A percentile compares a stretch with the other conserved stretches of the same genome.
Evolutionary conservation across 1,140 invertebrate genomes (phyloP).

Genomic region (Hesperophylax magnus): DNA sequence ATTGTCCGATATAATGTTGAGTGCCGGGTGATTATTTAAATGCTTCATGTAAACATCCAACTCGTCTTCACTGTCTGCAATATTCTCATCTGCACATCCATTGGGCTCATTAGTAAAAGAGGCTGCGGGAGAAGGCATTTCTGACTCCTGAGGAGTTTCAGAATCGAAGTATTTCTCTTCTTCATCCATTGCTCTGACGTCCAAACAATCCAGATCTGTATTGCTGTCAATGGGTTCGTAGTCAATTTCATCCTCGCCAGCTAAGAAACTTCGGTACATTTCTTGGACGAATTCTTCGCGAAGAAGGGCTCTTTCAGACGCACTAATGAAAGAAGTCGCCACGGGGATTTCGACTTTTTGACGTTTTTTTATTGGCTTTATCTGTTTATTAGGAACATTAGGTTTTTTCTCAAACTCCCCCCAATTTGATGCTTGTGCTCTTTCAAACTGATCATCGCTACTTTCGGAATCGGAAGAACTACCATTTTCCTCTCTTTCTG

Average conservation of each 20-base stretch:
- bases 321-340: constrained; percentile 64
- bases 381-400: constrained; percentile 59
- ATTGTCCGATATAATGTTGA: constrained; percentile 5
- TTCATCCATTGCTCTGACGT: constrained; percentile 79
- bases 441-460: constrained; percentile 35
- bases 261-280: constrained; percentile 91
- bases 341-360: constrained; percentile 55
- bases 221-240: constrained; percentile 85
- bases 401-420: constrained; percentile 66
- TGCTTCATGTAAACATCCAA: constrained; percentile 82
- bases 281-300: constrained; percentile 87
- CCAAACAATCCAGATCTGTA: constrained; percentile 83
- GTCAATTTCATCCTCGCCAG: constrained; percentile 88
- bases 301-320: constrained; percentile 76
- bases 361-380: constrained; percentile 58
- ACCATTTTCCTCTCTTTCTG: constrained; percentile 60
- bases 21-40: constrained; percentile 69
- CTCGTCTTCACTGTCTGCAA: constrained; percentile 74
- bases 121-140: constrained; percentile 27
- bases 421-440: constrained; percentile 61
- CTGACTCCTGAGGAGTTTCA: constrained; percentile 74
- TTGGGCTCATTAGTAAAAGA: constrained; percentile 53
- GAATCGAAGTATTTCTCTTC: constrained; percentile 93
- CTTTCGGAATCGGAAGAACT: constrained; percentile 59
- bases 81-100: constrained; percentile 58